These are phyloP conservation scores for Epinephelus fuscoguttatus DNA, from an alignment of 2,113 vertebrate species.

Conservation along the genomic window DNA sequence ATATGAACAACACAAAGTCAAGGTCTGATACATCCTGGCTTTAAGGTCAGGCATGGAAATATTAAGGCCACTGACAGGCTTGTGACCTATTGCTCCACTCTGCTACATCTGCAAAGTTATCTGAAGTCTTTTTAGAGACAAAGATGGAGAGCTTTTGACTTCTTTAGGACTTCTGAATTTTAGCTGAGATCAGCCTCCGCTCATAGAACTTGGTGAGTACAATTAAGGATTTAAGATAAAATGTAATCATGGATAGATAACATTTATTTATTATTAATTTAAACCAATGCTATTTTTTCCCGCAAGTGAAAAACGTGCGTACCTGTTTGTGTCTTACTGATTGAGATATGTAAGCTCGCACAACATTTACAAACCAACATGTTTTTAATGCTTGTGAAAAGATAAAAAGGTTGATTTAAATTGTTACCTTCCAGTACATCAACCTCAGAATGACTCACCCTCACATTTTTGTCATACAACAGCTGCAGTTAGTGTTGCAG, in stretches of 20 bases:
- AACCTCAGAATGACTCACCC: background rate
- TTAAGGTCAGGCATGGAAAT: background rate
- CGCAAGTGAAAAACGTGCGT: background rate
- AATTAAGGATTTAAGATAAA: background rate
- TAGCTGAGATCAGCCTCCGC: background rate
- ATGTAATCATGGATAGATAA: background rate
- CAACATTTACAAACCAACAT: background rate
- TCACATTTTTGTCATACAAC: background rate
- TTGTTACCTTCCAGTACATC: background rate
- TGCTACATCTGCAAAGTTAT: too few relatives aligned
- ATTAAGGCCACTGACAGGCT: too few relatives aligned
- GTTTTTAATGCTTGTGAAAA: background rate
- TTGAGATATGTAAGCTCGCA: too few relatives aligned
- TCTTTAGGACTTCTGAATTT: background rate
- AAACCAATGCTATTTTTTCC: background rate
- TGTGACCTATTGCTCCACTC: background rate
- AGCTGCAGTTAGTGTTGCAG: background rate
- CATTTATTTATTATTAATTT: background rate
- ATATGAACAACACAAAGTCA: background rate
- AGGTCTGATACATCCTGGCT: background rate
- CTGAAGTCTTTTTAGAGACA: too few relatives aligned
- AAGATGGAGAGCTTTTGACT: too few relatives aligned
- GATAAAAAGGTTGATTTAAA: background rate
- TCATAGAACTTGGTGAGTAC: background rate
- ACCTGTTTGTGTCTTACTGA: background rate